Conservation (phyloP, 2,888 invertebrate species). For the Zaprionus lineosus region DNA sequence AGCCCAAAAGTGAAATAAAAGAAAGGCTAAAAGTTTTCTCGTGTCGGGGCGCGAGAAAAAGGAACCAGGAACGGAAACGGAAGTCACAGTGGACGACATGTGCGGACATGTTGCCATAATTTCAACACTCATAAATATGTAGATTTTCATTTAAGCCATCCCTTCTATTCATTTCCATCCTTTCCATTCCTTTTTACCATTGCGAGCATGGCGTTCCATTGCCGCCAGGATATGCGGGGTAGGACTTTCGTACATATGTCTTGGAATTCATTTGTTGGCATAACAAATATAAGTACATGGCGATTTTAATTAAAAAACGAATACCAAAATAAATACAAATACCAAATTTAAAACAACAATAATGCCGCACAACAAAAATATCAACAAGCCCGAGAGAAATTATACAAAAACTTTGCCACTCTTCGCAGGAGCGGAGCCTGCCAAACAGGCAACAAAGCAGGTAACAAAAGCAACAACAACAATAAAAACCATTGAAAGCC, state of each 20-base stretch:
- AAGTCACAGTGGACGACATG: conserved; percentile 65
- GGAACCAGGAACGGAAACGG: conserved; percentile 61
- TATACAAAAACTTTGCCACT: conserved; percentile 37
- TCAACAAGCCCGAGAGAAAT: conserved; percentile 36
- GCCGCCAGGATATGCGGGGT: no score
- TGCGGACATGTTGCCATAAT: conserved; percentile 58
- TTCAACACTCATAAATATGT: conserved; percentile 61
- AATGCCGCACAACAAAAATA: conserved; percentile 29
- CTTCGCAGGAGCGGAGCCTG: conserved; percentile 13
- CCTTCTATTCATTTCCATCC: no score
- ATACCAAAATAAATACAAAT: conserved; percentile 40
- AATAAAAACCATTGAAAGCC: conserved; percentile 24
- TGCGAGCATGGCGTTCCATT: conserved; percentile 30
- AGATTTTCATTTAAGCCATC: conserved; percentile 49
- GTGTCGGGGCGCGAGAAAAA: no score
- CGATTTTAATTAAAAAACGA: conserved; percentile 39
- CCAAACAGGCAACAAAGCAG: conserved; percentile 17
- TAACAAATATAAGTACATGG: conserved; percentile 20
- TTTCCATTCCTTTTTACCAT: no score
- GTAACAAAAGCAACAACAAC: conserved; percentile 18
- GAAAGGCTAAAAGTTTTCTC: conserved; percentile 72
- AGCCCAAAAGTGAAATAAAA: conserved; percentile 38
- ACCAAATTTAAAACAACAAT: conserved; percentile 31
- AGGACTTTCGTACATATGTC: no score
- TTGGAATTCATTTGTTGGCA: conserved; percentile 25